These are phyloP conservation scores for Ceyx melanurus DNA, from an alignment of 2,113 vertebrate species.

Conservation along the genomic window DNA sequence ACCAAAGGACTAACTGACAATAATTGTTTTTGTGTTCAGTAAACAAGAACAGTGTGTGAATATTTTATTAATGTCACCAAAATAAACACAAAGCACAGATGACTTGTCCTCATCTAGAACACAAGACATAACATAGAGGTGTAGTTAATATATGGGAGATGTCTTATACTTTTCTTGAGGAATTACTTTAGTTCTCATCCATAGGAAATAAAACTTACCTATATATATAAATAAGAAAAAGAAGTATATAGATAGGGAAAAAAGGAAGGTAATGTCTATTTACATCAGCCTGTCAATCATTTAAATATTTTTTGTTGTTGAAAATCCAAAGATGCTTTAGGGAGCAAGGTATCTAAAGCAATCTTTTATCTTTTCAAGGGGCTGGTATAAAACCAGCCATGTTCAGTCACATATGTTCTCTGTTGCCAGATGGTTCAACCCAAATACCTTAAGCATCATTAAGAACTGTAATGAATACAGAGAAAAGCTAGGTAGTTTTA, in stretches of 20 bases:
- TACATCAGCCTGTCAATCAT: neutral
- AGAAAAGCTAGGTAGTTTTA: slow-evolving; percentile 26
- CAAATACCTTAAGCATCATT: neutral
- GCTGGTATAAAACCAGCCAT: neutral
- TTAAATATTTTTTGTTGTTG: neutral
- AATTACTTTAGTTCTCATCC: neutral
- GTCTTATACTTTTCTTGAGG: neutral
- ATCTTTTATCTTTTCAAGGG: neutral
- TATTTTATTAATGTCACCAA: neutral
- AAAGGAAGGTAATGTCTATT: neutral
- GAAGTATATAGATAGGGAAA: neutral
- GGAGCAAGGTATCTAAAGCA: neutral
- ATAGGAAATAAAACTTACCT: neutral
- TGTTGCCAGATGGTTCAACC: slow-evolving; percentile 8
- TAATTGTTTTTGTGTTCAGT: neutral
- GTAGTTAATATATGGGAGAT: neutral
- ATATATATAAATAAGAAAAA: neutral
- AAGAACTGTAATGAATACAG: neutral
- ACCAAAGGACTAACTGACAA: neutral
- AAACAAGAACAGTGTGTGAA: neutral
- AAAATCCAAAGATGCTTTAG: neutral
- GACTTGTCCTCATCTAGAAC: neutral
- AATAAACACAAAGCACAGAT: slow-evolving; percentile 32
- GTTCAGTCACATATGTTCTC: neutral
- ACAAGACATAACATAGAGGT: neutral